Evolutionary conservation across 2,113 vertebrate species (phyloP).

Genomic region (Strix uralensis): DNA sequence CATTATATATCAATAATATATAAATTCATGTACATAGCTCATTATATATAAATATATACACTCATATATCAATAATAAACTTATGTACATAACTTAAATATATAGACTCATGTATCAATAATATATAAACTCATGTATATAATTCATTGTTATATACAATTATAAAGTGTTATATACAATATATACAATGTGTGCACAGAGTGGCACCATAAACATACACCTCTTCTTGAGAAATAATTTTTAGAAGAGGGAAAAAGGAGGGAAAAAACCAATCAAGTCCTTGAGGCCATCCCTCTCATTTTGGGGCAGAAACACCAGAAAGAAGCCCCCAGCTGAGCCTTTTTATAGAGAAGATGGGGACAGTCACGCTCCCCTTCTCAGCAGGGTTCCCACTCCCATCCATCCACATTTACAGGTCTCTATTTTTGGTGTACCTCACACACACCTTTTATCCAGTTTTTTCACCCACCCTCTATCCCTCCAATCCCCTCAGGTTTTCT

Average conservation of each 20-base stretch:
- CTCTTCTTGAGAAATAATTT: background rate
- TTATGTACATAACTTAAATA: too few relatives aligned
- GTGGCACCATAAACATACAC: background rate
- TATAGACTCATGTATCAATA: too few relatives aligned
- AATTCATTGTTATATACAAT: background rate
- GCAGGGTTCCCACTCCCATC: background rate
- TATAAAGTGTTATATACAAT: background rate
- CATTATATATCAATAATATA: background rate
- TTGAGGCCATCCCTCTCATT: background rate
- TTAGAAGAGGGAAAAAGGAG: rapidly evolving
- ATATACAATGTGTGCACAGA: background rate
- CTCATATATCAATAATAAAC: background rate
- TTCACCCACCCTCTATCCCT: background rate
- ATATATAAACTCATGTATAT: too few relatives aligned
- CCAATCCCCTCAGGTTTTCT: background rate
- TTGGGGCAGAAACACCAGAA: background rate
- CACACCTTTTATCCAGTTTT: background rate
- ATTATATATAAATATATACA: background rate
- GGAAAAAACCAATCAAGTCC: background rate
- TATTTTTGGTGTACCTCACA: background rate
- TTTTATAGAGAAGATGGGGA: background rate
- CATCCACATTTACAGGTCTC: background rate
- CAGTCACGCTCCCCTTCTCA: background rate
- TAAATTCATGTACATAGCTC: background rate
- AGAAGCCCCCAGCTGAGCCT: background rate